phyloP scores from a whole-genome alignment of 2,113 vertebrate genomes.

The Xenotilapia leptura region DNA sequence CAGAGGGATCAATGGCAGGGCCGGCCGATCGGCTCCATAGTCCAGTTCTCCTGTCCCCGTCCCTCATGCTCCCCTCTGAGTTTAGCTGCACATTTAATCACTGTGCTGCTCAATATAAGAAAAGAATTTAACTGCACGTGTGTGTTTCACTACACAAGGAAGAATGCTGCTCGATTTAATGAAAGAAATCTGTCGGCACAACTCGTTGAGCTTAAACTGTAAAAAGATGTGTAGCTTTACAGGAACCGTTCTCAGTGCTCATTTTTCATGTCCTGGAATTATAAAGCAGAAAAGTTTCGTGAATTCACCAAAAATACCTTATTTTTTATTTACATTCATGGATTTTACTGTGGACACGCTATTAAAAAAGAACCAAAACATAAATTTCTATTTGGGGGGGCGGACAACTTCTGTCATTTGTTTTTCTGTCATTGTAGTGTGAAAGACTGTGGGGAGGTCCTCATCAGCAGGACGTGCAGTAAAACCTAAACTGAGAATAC shows the following conservation, averaged over 20 bases:
- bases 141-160: rapidly evolving
- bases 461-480: not conserved
- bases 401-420: not conserved
- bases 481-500: not conserved
- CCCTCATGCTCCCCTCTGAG: not conserved
- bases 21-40: rapidly evolving
- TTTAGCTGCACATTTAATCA: not conserved
- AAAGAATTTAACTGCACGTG: not conserved
- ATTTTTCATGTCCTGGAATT: not conserved
- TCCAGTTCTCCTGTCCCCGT: not conserved
- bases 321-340: not conserved
- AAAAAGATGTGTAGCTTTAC: not conserved
- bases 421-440: not conserved
- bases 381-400: rapidly evolving
- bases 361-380: not conserved
- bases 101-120: not conserved
- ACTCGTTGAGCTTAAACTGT: not conserved
- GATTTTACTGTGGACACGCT: not conserved
- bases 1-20: rapidly evolving
- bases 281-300: rapidly evolving
- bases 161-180: not conserved
- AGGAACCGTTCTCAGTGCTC: not conserved
- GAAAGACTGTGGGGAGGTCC: not conserved
- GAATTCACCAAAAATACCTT: not conserved
- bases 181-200: not conserved